Conservation (phyloP, 2,888 invertebrate genomes). For the Iselma pallidipennis region DNA sequence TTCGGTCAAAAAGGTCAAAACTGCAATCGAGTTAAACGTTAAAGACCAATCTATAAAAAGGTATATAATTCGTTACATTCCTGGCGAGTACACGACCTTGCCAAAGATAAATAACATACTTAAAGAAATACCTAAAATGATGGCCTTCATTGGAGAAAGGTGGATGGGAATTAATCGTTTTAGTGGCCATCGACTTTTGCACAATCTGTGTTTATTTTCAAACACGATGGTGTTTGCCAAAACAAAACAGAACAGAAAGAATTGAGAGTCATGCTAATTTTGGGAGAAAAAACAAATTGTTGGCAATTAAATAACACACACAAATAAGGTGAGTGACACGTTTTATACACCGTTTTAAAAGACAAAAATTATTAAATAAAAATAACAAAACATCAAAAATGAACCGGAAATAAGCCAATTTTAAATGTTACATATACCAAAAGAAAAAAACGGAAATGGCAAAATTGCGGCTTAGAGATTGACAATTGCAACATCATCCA, state of each 20-base stretch:
- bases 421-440: not conserved
- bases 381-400: not conserved
- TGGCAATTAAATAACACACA: not conserved
- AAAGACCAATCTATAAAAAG: slow-evolving; percentile 6
- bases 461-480: not conserved
- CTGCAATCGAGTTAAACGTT: slow-evolving; percentile 6
- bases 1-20: slow-evolving; percentile 2
- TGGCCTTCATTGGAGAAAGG: slow-evolving; percentile 40
- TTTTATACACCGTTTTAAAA: not conserved
- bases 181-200: slow-evolving; percentile 22
- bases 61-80: slow-evolving; percentile 32
- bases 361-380: no score
- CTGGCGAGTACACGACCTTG: slow-evolving; percentile 41
- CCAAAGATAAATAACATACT: slow-evolving; percentile 29
- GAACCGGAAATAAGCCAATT: not conserved
- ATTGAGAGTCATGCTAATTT: not conserved
- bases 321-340: not conserved
- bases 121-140: slow-evolving; percentile 28
- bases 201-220: not conserved
- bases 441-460: not conserved
- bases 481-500: not conserved
- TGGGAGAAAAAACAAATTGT: not conserved
- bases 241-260: no score
- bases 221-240: no score
- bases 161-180: slow-evolving; percentile 27